Percentiles rank a stretch among this genome's conserved stretches.
These are phyloP conservation scores for Lycia hirtaria DNA, from an alignment of 2,888 invertebrate genomes.

Conservation along the genomic window DNA sequence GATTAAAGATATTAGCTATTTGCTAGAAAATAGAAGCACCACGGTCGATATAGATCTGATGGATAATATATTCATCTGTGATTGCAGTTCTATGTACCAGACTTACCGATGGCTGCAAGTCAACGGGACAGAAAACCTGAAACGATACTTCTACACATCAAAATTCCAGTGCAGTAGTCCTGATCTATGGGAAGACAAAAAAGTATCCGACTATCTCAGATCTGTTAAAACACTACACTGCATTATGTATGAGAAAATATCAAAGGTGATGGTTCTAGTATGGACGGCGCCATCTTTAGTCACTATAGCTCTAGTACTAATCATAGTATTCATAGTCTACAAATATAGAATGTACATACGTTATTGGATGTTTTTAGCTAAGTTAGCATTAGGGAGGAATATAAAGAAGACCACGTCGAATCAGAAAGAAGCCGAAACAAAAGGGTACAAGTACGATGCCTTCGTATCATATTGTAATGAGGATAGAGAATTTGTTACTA, in stretches of 20 bases:
- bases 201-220: constrained; percentile 70
- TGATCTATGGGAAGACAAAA: constrained; percentile 74
- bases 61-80: constrained; percentile 84
- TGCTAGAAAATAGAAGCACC: constrained; percentile 65
- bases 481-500: constrained; percentile 86
- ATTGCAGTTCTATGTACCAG: constrained; percentile 77
- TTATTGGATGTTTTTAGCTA: constrained; percentile 85
- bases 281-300: constrained; percentile 74
- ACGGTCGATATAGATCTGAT: constrained; percentile 72
- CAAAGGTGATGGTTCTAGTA: constrained; percentile 67
- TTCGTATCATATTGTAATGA: constrained; percentile 87
- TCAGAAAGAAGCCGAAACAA: constrained; percentile 47
- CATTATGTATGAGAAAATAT: constrained; percentile 70
- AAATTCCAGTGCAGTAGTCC: constrained; percentile 75
- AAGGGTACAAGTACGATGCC: constrained; percentile 83
- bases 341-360: constrained; percentile 80
- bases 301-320: constrained; percentile 61
- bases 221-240: constrained; percentile 72
- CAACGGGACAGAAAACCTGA: constrained; percentile 64
- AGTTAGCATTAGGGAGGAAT: constrained; percentile 78
- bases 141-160: constrained; percentile 64
- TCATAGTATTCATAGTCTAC: constrained; percentile 58
- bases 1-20: constrained; percentile 82
- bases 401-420: constrained; percentile 55
- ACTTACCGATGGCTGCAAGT: constrained; percentile 73